Evolutionary conservation across 1,140 invertebrate genomes (phyloP).

Genomic region (Mya arenaria): DNA sequence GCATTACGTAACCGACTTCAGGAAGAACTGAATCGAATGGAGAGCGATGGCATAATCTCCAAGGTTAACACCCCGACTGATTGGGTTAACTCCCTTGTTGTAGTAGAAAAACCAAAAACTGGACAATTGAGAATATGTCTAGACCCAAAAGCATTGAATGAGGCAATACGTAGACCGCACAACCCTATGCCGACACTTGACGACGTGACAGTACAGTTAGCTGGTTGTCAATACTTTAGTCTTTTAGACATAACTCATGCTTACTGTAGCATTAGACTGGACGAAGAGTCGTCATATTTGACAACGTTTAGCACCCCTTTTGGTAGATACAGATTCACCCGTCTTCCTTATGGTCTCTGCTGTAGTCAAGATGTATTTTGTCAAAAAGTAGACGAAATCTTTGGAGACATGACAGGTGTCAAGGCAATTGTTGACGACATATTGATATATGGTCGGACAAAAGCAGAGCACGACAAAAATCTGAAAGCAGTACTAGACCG

Average conservation of each 20-base stretch:
- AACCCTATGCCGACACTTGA: slow-evolving; percentile 56
- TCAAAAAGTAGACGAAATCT: slow-evolving; percentile 11
- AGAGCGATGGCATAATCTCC: slow-evolving; percentile 35
- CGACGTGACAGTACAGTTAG: slow-evolving; percentile 48
- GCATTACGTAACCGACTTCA: slow-evolving; percentile 52
- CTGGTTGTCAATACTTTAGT: slow-evolving; percentile 43
- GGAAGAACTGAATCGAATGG: slow-evolving; percentile 54
- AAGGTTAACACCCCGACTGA: slow-evolving; percentile 58
- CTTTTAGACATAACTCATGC: slow-evolving; percentile 64
- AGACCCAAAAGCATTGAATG: slow-evolving; percentile 83
- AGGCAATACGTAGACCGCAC: slow-evolving; percentile 75
- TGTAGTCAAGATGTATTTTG: neutral
- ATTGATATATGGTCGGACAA: slow-evolving; percentile 56
- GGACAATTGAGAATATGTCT: slow-evolving; percentile 82
- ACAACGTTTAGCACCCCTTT: slow-evolving; percentile 25
- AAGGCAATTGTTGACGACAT: slow-evolving; percentile 13
- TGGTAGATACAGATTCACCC: neutral
- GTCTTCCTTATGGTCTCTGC: slow-evolving; percentile 65
- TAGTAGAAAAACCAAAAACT: slow-evolving; percentile 55
- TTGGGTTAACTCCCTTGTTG: slow-evolving; percentile 56
- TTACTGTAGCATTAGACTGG: slow-evolving; percentile 80
- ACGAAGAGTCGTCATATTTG: slow-evolving; percentile 59
- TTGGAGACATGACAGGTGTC: neutral
- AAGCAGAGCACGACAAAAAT: slow-evolving; percentile 27
- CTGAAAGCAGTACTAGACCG: neutral